These are phyloP conservation scores for Euzetes globulus DNA, from an alignment of 2,888 invertebrate species.

Conservation along the genomic window DNA sequence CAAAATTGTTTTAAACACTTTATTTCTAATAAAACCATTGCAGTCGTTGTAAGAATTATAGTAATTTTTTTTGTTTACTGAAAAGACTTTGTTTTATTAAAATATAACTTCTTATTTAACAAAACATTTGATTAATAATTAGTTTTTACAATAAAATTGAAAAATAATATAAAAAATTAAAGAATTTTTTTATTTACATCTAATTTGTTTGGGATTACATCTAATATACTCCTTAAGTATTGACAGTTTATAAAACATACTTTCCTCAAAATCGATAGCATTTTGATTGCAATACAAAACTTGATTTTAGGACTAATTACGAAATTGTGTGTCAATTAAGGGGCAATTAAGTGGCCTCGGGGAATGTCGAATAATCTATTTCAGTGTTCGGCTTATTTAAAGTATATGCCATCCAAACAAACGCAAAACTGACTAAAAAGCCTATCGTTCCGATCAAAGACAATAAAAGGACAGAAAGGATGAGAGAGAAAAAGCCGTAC, in stretches of 20 bases:
- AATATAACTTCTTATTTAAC: not conserved
- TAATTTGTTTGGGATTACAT: not conserved
- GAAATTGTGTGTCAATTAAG: too few species aligned
- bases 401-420: slow-evolving; percentile 27
- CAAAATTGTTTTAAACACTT: not conserved
- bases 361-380: slow-evolving; percentile 27
- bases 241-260: not conserved
- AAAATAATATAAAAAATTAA: too few species aligned
- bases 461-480: slow-evolving; percentile 16
- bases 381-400: slow-evolving; percentile 15
- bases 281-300: not conserved
- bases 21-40: not conserved
- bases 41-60: not conserved
- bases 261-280: not conserved
- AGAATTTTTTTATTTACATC: not conserved
- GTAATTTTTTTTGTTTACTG: too few species aligned
- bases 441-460: slow-evolving; percentile 29
- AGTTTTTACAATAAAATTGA: too few species aligned
- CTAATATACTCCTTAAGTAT: not conserved
- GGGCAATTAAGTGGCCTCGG: slow-evolving; percentile 39
- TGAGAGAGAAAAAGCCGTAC: slow-evolving; percentile 9
- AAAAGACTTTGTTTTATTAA: too few species aligned
- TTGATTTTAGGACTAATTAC: not conserved
- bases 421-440: slow-evolving; percentile 23
- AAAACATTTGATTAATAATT: too few species aligned